A percentile compares a stretch with the other conserved stretches of the same genome.
These are phyloP conservation scores for Argya squamiceps DNA, from an alignment of 2,797 vertebrate species.

Conservation along the genomic window DNA sequence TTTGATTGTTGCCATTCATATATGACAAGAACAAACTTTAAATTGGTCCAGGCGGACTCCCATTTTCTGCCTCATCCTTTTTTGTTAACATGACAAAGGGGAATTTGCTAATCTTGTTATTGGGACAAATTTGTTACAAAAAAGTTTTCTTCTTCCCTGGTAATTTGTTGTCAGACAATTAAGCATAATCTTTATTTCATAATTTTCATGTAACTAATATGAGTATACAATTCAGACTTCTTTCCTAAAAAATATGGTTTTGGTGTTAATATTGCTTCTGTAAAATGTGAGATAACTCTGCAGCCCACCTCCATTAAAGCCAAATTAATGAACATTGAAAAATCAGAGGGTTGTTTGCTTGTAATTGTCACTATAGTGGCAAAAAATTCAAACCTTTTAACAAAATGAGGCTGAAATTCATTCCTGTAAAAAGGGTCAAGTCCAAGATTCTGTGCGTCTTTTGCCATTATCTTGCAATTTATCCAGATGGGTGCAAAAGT, in stretches of 20 bases:
- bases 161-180: background rate
- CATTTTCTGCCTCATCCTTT: background rate
- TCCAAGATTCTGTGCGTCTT: background rate
- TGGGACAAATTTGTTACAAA: background rate
- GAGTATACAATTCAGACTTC: background rate
- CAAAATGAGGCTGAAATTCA: conserved; percentile 33
- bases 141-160: background rate
- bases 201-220: background rate
- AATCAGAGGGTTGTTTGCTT: background rate
- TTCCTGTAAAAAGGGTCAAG: conserved; percentile 32
- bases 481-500: background rate
- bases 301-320: conserved; percentile 4
- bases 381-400: background rate
- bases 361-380: background rate
- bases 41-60: background rate
- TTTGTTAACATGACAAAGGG: background rate
- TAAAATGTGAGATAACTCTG: background rate
- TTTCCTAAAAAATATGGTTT: background rate
- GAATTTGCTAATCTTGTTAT: background rate
- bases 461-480: background rate
- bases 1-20: background rate
- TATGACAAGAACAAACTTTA: background rate
- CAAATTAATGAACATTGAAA: background rate
- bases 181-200: background rate
- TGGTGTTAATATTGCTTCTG: background rate